Base-by-base conservation (phyloP, 2,797 vertebrate genomes). In the Cyclopterus lumpus region DNA sequence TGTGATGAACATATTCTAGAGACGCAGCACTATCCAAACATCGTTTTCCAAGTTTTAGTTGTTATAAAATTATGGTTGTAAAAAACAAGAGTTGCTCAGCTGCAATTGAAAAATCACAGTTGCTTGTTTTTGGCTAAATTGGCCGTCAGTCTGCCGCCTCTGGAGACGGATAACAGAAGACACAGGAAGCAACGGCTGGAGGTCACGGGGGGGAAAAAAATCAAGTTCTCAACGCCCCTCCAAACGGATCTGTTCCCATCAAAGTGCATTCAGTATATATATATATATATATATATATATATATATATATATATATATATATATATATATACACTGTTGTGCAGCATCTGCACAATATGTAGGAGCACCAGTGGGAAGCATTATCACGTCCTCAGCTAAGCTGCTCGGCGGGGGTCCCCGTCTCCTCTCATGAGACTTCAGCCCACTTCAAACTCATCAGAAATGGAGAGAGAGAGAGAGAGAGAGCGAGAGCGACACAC, bases 181-280 rank as follows among this genome's bases (percentile, higher is more conserved):
- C 5, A 12, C 48, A 49, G 46, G 24, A 28, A 40, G 32, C 26
- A 76, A 68, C 8, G 18, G 44, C 69, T 71, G 26, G 64, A 73
- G 62, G 73, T 80, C 75, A 76, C 63, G 73, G n/a, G n/a, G n/a
- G n/a, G n/a, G n/a, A 11, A 38, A 73, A 71, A 51, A 83, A 82
- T 38, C 24, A 68, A 30, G 67, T 67, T 83, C 62, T 74, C 32
- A n/a, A 30, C 57, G 79, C 26, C 46, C 63, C 65, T 67, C 20
- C 48, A 28, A 65, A 66, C 51, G 57, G 67, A 75, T 77, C 70
- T 57, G 42, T 53, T 73, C 44, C 53, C 46, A 62, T 59, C 46
- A 67, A 79, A 7, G 53, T 15, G 20, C 55, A 20, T 67, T 69
- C 18, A 36, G 40, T 28, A 36, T 36, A 36, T 36, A 36, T 36